Evolutionary conservation across 1,140 invertebrate species (phyloP).

Genomic region (Prorops nasuta): DNA sequence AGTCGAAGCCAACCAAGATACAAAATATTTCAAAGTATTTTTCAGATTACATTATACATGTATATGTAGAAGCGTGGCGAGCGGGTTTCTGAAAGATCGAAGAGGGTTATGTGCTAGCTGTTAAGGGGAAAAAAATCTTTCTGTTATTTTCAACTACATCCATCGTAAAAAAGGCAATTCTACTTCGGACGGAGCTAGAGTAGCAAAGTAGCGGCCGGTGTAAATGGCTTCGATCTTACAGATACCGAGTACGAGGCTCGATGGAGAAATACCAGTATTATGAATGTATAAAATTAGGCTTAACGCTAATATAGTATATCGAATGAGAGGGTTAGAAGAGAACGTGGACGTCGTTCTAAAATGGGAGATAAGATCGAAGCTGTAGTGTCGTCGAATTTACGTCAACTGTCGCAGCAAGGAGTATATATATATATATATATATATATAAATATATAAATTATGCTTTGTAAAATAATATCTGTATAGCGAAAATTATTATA

Average conservation of each 20-base stretch:
- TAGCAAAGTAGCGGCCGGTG: too few relatives aligned
- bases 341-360: not conserved
- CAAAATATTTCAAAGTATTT: constrained; percentile 37
- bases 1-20: constrained; percentile 16
- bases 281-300: constrained; percentile 53
- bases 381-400: constrained; percentile 15
- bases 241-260: constrained; percentile 31
- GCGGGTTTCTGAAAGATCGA: constrained; percentile 9
- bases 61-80: constrained; percentile 23
- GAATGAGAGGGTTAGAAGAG: not conserved
- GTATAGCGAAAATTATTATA: constrained; percentile 57
- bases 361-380: constrained; percentile 18
- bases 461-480: constrained; percentile 15
- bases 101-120: too few relatives aligned
- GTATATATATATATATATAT: constrained; percentile 21
- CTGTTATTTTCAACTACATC: too few relatives aligned
- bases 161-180: too few relatives aligned
- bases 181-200: too few relatives aligned
- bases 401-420: constrained; percentile 40
- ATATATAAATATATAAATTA: constrained; percentile 2
- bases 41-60: constrained; percentile 39
- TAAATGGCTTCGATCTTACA: constrained; percentile 23
- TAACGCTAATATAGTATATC: constrained; percentile 35
- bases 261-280: constrained; percentile 56
- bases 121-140: too few relatives aligned